These are phyloP conservation scores for Colinus virginianus DNA, from an alignment of 2,113 vertebrate species.

Conservation along the genomic window DNA sequence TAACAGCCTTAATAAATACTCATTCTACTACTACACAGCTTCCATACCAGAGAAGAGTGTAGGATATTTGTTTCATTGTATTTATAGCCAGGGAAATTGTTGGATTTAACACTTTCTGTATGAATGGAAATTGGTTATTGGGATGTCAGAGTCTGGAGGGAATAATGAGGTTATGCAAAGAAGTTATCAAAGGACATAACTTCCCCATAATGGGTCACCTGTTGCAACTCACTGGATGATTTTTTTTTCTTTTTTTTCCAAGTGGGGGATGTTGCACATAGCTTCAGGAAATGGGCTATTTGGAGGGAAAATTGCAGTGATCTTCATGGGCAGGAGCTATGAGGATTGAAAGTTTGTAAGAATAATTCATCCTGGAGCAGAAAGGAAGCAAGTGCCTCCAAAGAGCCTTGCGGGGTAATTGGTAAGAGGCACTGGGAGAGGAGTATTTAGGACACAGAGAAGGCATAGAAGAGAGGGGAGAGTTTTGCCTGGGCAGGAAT, in stretches of 20 bases:
- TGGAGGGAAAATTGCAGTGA: conserved; percentile 45
- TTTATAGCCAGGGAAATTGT: background rate
- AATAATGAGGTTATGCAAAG: background rate
- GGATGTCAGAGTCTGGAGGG: background rate
- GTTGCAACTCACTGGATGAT: background rate
- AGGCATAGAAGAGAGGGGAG: background rate
- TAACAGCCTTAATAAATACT: background rate
- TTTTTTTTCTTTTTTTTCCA: background rate
- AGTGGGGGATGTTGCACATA: background rate
- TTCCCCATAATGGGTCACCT: background rate
- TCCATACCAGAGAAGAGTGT: background rate
- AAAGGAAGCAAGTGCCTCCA: conserved; percentile 50
- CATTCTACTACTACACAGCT: background rate
- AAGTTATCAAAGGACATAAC: background rate
- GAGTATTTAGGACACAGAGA: conserved; percentile 45
- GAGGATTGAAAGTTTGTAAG: conserved; percentile 37
- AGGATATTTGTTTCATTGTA: background rate
- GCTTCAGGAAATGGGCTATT: conserved; percentile 51
- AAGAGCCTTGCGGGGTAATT: conserved; percentile 51
- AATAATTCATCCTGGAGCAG: conserved; percentile 50
- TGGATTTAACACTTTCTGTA: background rate
- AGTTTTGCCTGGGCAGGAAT: background rate
- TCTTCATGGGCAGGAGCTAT: conserved; percentile 34
- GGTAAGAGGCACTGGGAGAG: conserved; percentile 41
- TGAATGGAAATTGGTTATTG: background rate